A percentile compares a stretch with the other conserved stretches of the same genome.
Evolutionary conservation across 1,140 invertebrate species (phyloP).

Genomic region (Drosophila tani): DNA sequence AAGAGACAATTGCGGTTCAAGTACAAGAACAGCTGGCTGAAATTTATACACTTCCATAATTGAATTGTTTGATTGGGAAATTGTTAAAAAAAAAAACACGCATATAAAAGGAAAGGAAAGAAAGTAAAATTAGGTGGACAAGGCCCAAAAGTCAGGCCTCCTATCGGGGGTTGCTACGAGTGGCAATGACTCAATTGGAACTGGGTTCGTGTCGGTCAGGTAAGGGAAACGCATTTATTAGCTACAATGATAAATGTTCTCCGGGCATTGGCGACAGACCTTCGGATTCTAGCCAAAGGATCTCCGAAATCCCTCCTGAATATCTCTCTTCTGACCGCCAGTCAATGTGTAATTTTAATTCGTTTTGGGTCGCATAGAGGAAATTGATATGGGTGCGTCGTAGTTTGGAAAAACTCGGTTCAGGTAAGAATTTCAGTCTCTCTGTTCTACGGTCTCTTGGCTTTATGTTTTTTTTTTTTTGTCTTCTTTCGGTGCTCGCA

Average conservation of each 20-base stretch:
- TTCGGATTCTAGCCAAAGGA: conserved; percentile 46
- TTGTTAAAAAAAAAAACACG: conserved; percentile 23
- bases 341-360: conserved; percentile 79
- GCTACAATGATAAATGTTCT: conserved; percentile 80
- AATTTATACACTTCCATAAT: conserved; percentile 53
- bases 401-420: conserved; percentile 37
- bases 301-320: conserved; percentile 35
- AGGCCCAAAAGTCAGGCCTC: conserved; percentile 39
- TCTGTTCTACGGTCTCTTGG: conserved; percentile 5
- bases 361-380: conserved; percentile 69
- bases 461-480: neutral
- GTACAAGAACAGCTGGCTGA: conserved; percentile 51
- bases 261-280: conserved; percentile 28
- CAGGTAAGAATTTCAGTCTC: conserved; percentile 53
- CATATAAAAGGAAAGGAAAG: conserved; percentile 1
- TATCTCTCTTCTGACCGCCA: conserved; percentile 31
- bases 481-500: conserved; percentile 8
- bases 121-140: conserved; percentile 45
- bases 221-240: conserved; percentile 80
- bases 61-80: conserved; percentile 63
- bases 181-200: conserved; percentile 75
- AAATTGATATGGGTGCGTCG: conserved; percentile 79
- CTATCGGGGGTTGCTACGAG: conserved; percentile 27
- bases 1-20: conserved; percentile 57
- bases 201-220: conserved; percentile 57